Evolutionary conservation across 2,797 vertebrate genomes (phyloP).

Genomic region (Anguilla obscura): DNA sequence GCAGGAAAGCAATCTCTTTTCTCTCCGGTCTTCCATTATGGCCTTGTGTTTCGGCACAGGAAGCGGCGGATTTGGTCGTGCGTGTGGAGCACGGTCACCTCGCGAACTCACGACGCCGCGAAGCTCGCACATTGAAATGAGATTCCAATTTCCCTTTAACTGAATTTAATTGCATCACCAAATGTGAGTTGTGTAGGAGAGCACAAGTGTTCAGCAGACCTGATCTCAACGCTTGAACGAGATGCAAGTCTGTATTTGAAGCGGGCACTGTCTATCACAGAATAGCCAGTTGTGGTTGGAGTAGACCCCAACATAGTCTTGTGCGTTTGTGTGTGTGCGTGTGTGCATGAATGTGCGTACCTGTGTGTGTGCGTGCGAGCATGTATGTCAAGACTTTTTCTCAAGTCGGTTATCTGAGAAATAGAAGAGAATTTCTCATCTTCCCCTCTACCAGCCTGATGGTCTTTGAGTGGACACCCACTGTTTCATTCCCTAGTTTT

Average conservation of each 20-base stretch:
- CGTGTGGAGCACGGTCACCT: not conserved
- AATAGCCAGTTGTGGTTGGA: not conserved
- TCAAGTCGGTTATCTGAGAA: not conserved
- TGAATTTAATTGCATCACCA: not conserved
- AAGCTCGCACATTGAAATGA: not conserved
- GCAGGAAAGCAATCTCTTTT: slow-evolving; percentile 18
- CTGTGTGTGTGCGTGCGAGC: not conserved
- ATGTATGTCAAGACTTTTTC: not conserved
- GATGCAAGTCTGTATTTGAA: not conserved
- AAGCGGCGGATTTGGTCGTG: not conserved
- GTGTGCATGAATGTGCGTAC: no score
- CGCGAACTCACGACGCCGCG: not conserved
- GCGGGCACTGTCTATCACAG: not conserved
- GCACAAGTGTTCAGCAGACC: not conserved
- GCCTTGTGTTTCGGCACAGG: not conserved
- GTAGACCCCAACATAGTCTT: not conserved
- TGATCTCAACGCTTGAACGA: not conserved
- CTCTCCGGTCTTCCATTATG: not conserved
- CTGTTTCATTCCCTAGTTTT: not conserved
- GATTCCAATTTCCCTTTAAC: not conserved
- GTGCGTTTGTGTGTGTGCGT: not conserved
- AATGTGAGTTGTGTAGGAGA: not conserved
- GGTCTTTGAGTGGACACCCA: not conserved
- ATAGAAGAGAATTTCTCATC: not conserved
- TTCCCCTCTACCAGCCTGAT: not conserved